Percentiles rank a stretch among this genome's conserved stretches.
Evolutionary conservation across 2,888 invertebrate genomes (phyloP).

Genomic region (Panopea generosa): DNA sequence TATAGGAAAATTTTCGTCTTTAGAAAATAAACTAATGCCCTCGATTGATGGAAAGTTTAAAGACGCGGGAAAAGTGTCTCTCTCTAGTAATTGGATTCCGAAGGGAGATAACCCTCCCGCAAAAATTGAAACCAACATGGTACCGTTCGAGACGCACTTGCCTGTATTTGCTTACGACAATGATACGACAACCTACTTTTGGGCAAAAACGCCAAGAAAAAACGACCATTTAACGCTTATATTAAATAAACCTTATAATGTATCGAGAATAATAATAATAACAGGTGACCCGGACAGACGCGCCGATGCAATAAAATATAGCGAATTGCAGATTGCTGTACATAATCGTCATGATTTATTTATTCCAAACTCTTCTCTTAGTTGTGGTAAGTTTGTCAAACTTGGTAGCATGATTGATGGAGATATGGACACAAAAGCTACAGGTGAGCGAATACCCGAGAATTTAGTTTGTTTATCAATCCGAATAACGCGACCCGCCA

Average conservation of each 20-base stretch:
- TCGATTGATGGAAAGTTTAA: constrained; percentile 66
- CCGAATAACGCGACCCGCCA: constrained; percentile 1
- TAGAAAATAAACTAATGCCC: constrained; percentile 64
- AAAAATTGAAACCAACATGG: constrained; percentile 81
- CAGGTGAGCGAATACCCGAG: constrained; percentile 24
- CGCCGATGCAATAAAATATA: constrained; percentile 25
- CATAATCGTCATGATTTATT: background rate
- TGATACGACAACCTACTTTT: constrained; percentile 49
- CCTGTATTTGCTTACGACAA: constrained; percentile 79
- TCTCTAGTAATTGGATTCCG: constrained; percentile 26
- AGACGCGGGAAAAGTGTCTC: constrained; percentile 30
- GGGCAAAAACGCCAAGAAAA: constrained; percentile 52
- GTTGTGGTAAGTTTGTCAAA: constrained; percentile 12
- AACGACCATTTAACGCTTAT: constrained; percentile 56
- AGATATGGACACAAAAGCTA: constrained; percentile 52
- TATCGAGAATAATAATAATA: constrained; percentile 63
- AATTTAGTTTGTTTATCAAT: constrained; percentile 31
- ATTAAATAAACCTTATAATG: constrained; percentile 57
- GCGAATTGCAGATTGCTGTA: background rate
- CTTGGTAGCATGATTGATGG: constrained; percentile 39
- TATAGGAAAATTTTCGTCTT: constrained; percentile 67
- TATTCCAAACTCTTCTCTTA: background rate
- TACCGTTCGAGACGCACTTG: constrained; percentile 61
- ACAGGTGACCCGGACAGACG: constrained; percentile 56
- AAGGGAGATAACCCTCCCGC: constrained; percentile 82